Conservation (phyloP, 2,888 invertebrate genomes). For the Drosophila kambysellisi region DNA sequence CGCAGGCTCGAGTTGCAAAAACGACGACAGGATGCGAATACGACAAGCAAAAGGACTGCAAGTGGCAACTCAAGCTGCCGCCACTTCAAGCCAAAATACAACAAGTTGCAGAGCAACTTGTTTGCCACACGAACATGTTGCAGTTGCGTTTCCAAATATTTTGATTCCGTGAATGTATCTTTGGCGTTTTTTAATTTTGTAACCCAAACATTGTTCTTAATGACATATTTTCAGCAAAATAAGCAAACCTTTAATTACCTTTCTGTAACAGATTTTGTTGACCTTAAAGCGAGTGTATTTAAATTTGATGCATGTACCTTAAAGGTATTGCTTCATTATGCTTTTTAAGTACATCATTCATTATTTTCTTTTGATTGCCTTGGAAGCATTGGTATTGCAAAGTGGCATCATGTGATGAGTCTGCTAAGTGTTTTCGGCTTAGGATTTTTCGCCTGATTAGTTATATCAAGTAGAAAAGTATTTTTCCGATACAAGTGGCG, state of each 20-base stretch:
- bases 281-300: neutral
- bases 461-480: neutral
- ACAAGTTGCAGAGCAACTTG: conserved; percentile 64
- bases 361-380: neutral
- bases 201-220: conserved; percentile 1
- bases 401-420: conserved; percentile 14
- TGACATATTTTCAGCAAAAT: neutral
- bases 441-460: conserved; percentile 25
- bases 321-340: neutral
- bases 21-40: conserved; percentile 28
- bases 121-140: conserved; percentile 62
- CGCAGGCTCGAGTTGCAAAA: conserved; percentile 23
- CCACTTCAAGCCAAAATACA: conserved; percentile 67
- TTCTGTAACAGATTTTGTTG: neutral
- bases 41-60: conserved; percentile 14
- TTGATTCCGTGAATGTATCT: neutral
- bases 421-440: conserved; percentile 42
- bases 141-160: conserved; percentile 15
- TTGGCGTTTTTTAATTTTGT: neutral
- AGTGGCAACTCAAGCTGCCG: conserved; percentile 33
- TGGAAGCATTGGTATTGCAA: conserved; percentile 1
- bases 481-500: neutral
- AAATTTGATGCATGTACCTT: neutral
- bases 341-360: neutral
- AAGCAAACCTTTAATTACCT: conserved; percentile 18